Evolutionary conservation across 2,113 vertebrate genomes (phyloP).

Genomic region (Hippocampus barbouri): DNA sequence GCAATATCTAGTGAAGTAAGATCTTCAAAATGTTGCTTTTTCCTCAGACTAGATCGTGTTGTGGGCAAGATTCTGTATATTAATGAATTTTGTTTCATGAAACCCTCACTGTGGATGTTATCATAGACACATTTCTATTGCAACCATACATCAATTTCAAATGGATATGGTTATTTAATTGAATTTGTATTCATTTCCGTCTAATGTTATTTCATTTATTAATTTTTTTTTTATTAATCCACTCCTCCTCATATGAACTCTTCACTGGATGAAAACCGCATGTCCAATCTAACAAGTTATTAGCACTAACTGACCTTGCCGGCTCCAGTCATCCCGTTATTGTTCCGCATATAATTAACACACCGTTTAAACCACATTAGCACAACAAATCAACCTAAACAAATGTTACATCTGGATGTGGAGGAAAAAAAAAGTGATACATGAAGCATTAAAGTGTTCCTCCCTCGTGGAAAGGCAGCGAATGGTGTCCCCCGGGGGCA

Average conservation of each 20-base stretch:
- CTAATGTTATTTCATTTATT: background rate
- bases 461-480: conserved; percentile 30
- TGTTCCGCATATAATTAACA: background rate
- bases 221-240: background rate
- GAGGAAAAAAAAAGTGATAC: background rate
- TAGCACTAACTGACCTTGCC: conserved; percentile 1
- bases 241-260: background rate
- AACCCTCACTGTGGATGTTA: too few relatives aligned
- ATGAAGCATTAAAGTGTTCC: conserved; percentile 18
- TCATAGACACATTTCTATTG: background rate
- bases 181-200: background rate
- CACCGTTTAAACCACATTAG: background rate
- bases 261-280: background rate
- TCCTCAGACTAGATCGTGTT: too few relatives aligned
- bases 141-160: background rate
- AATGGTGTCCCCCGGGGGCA: conserved; percentile 49
- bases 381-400: background rate
- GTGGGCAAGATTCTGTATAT: too few relatives aligned
- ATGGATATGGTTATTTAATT: background rate
- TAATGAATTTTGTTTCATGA: too few relatives aligned
- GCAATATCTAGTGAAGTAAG: too few relatives aligned
- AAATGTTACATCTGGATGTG: background rate
- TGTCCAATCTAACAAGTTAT: background rate
- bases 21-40: too few relatives aligned
- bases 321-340: background rate